These are phyloP conservation scores for Papilio machaon DNA, from an alignment of 1,140 invertebrate genomes.

Conservation along the genomic window DNA sequence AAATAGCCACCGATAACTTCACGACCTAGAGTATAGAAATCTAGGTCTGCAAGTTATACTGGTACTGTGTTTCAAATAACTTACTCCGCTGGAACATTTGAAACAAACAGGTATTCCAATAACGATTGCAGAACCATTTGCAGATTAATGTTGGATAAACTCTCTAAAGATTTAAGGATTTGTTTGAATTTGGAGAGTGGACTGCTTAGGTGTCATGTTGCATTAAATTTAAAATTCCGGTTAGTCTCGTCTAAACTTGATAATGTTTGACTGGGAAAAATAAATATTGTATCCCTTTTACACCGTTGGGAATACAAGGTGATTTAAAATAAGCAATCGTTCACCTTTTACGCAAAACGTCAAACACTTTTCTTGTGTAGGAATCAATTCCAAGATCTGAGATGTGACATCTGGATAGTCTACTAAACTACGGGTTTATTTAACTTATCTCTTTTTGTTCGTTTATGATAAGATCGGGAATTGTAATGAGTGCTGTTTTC, in stretches of 20 bases:
- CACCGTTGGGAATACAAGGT: no score
- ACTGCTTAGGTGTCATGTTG: background rate
- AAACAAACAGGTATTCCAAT: background rate
- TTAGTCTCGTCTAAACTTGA: background rate
- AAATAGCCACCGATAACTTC: constrained; percentile 16
- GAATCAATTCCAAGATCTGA: background rate
- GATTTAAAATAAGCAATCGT: no score
- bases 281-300: background rate
- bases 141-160: background rate
- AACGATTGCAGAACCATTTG: background rate
- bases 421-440: background rate
- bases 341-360: background rate
- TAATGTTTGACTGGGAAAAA: background rate
- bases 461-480: background rate
- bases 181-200: background rate
- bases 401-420: background rate
- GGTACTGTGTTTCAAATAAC: background rate
- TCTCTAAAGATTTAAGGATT: background rate
- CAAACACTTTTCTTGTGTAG: background rate
- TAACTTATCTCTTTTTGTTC: background rate
- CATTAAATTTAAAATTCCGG: background rate
- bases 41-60: background rate
- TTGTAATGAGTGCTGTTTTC: constrained; percentile 25
- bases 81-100: background rate
- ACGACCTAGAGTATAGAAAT: constrained; percentile 9